Evolutionary conservation across 2,888 invertebrate species (phyloP).

Genomic region (Platypus cylindrus): DNA sequence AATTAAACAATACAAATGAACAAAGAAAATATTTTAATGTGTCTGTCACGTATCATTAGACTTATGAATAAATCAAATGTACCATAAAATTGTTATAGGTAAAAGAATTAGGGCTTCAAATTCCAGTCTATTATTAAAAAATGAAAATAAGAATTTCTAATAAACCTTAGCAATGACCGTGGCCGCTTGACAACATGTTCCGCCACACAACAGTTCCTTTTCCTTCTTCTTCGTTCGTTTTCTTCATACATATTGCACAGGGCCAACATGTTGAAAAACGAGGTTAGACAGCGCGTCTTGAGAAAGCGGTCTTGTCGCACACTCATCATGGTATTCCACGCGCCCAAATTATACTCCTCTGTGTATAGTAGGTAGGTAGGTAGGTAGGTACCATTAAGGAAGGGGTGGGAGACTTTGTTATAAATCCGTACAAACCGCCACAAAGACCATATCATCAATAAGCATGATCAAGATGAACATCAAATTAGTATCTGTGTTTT

Average conservation of each 20-base stretch:
- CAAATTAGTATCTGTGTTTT: slow-evolving; percentile 38
- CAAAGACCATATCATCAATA: slow-evolving; percentile 21
- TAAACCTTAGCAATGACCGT: slow-evolving; percentile 15
- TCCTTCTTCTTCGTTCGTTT: no score
- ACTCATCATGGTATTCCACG: slow-evolving; percentile 35
- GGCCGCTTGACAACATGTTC: slow-evolving; percentile 4
- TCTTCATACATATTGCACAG: slow-evolving; percentile 30
- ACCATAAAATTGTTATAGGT: no score
- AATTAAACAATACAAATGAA: no score
- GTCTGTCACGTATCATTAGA: no score
- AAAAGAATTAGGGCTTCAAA: no score
- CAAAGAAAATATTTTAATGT: no score
- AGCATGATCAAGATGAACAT: slow-evolving; percentile 34
- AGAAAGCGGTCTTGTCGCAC: slow-evolving; percentile 38
- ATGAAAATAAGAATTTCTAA: no score
- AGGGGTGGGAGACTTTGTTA: slow-evolving; percentile 34
- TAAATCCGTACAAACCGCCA: slow-evolving; percentile 31
- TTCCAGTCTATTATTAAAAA: no score
- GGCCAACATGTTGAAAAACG: slow-evolving; percentile 28
- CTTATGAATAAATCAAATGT: no score
- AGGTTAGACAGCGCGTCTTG: slow-evolving; percentile 34
- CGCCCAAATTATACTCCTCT: no score
- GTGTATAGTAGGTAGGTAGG: no score
- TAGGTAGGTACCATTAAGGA: no score
- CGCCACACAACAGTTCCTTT: slow-evolving; percentile 12